These are phyloP conservation scores for Anolis sagrei DNA, from an alignment of 2,113 vertebrate genomes.

Conservation along the genomic window DNA sequence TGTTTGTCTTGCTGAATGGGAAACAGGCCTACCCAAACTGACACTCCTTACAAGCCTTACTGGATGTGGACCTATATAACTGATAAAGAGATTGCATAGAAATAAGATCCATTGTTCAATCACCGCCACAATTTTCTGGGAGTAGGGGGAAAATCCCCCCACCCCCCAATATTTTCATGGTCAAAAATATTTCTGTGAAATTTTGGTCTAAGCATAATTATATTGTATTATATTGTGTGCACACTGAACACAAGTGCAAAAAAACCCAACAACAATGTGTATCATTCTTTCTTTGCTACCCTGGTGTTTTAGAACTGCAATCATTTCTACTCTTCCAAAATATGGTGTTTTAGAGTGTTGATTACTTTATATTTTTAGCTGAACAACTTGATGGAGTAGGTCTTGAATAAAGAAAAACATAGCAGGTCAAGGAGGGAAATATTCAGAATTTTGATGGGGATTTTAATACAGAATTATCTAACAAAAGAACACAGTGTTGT, in stretches of 20 bases:
- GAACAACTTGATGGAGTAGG: slow-evolving; percentile 57
- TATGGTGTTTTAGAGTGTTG: slow-evolving; percentile 45
- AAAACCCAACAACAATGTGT: neutral
- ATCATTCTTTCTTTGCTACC: slow-evolving; percentile 9
- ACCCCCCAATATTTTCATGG: no score
- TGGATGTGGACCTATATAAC: no score
- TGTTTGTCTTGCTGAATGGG: no score
- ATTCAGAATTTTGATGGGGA: slow-evolving; percentile 53
- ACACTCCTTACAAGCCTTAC: no score
- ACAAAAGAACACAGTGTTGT: slow-evolving; percentile 39
- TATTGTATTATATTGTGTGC: neutral
- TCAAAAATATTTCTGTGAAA: no score
- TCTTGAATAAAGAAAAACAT: neutral
- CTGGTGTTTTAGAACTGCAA: slow-evolving; percentile 53
- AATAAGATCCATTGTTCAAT: no score
- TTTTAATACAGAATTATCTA: slow-evolving; percentile 61
- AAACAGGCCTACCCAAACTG: no score
- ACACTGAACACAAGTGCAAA: slow-evolving; percentile 30
- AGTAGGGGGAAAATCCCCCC: no score
- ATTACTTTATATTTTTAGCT: slow-evolving; percentile 55
- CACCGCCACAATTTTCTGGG: no score
- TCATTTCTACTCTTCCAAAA: slow-evolving; percentile 52
- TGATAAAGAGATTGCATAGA: no score
- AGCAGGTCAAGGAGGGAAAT: slow-evolving; percentile 50
- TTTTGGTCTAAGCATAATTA: no score